phyloP scores from a whole-genome alignment of 2,797 vertebrate genomes.

The Hemitrygon akajei region DNA sequence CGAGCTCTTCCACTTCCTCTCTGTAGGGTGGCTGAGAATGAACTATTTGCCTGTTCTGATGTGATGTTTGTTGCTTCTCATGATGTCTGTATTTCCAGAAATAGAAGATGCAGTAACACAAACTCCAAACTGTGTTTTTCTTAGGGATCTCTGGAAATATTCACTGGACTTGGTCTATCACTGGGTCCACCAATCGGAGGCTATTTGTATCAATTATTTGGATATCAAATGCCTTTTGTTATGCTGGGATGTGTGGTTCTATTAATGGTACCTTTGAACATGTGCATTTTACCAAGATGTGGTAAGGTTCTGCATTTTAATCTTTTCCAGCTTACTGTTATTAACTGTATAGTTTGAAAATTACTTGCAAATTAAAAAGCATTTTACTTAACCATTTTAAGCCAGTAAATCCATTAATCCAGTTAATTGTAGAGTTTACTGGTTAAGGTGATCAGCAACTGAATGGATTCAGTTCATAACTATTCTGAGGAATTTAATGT shows the following conservation, averaged over 20 bases:
- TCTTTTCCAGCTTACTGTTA: not conserved
- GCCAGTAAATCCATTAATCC: not conserved
- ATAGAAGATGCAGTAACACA: not conserved
- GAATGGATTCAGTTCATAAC: not conserved
- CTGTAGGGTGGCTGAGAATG: too few species aligned
- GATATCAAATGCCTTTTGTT: conserved; percentile 85
- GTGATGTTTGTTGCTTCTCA: not conserved
- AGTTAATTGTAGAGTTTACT: too few species aligned
- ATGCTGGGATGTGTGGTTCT: conserved; percentile 73
- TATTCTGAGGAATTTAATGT: not conserved
- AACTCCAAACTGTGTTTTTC: conserved; percentile 37
- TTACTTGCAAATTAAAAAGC: not conserved
- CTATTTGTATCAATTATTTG: conserved; percentile 83
- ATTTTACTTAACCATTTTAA: not conserved
- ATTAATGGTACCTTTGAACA: conserved; percentile 80
- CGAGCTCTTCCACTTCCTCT: too few species aligned
- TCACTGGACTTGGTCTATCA: conserved; percentile 80
- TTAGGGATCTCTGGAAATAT: conserved; percentile 86
- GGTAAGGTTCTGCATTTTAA: conserved; percentile 57
- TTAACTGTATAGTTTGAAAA: not conserved
- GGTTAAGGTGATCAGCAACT: not conserved
- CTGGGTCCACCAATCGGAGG: conserved; percentile 86
- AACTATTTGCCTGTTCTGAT: too few species aligned
- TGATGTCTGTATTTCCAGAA: not conserved
- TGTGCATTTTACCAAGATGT: conserved; percentile 72